Conservation (phyloP, 2,888 invertebrate species). For the Willowsia nigromaculata region DNA sequence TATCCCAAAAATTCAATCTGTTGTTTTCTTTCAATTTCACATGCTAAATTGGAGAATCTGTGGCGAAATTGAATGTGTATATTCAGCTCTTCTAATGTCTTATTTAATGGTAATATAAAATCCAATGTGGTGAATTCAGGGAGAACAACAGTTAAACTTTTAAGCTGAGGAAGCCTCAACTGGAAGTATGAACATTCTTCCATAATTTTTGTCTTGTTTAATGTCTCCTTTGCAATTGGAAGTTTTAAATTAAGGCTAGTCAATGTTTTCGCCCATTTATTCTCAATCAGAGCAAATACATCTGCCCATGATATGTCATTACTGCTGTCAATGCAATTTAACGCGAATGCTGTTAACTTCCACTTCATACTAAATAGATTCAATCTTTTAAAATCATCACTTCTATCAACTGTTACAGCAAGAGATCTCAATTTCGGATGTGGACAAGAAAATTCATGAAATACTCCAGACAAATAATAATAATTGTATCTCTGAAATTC, state of each 20-base stretch:
- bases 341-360: too few relatives aligned
- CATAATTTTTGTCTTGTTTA: background rate
- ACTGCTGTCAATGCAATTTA: too few relatives aligned
- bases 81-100: background rate
- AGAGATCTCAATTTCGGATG: too few relatives aligned
- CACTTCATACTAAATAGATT: too few relatives aligned
- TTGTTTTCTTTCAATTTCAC: background rate
- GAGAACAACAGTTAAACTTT: background rate
- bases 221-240: too few relatives aligned
- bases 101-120: background rate
- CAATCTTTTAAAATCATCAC: too few relatives aligned
- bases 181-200: background rate
- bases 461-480: too few relatives aligned
- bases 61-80: background rate
- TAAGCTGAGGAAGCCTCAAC: background rate
- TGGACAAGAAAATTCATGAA: too few relatives aligned
- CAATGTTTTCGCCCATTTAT: background rate
- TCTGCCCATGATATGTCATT: too few relatives aligned
- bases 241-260: background rate
- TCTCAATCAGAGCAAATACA: background rate
- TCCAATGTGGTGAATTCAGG: background rate
- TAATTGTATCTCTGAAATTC: too few relatives aligned
- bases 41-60: background rate
- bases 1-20: background rate
- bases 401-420: too few relatives aligned